A percentile compares a stretch with the other conserved stretches of the same genome.
Evolutionary conservation across 2,797 vertebrate genomes (phyloP).

Genomic region (Lepidocolaptes lacrymiger): DNA sequence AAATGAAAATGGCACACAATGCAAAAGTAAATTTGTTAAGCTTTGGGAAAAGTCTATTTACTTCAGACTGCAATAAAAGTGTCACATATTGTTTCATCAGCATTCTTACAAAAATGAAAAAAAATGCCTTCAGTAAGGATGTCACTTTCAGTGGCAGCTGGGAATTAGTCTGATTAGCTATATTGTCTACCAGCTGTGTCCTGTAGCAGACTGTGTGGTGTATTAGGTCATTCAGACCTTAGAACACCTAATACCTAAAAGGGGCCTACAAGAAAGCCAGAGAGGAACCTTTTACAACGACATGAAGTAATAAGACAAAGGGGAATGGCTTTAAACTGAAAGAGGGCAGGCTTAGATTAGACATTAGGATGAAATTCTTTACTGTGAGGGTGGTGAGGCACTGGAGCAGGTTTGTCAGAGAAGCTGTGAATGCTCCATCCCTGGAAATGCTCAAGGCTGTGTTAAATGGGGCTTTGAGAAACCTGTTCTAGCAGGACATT

Average conservation of each 20-base stretch:
- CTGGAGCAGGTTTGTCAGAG: background rate
- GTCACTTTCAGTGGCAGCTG: background rate
- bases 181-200: background rate
- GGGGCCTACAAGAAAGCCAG: accelerated
- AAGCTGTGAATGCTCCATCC: background rate
- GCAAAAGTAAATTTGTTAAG: background rate
- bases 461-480: background rate
- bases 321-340: background rate
- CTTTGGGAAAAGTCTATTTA: background rate
- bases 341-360: background rate
- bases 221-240: background rate
- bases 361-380: background rate
- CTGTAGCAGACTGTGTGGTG: background rate
- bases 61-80: background rate
- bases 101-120: background rate
- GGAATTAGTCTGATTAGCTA: background rate
- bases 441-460: background rate
- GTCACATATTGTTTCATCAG: background rate
- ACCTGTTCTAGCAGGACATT: background rate
- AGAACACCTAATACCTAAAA: background rate
- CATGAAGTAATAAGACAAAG: background rate
- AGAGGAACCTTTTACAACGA: background rate
- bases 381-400: background rate
- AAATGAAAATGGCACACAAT: background rate
- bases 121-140: background rate